Evolutionary conservation across 2,797 vertebrate species (phyloP), one percentile per base, ranked within the genome.

Genomic region (Poecilia wingei): DNA sequence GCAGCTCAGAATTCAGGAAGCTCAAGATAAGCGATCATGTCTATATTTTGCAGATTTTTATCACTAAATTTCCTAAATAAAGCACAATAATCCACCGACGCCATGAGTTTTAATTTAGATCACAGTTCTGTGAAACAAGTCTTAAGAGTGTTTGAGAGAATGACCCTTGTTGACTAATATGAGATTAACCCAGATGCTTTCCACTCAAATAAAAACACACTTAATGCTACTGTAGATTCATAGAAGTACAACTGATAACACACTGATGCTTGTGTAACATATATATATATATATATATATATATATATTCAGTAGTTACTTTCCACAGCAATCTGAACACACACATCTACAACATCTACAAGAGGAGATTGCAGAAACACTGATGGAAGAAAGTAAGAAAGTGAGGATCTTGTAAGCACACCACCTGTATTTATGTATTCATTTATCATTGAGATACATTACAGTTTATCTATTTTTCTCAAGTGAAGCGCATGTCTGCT

Each of bases 141-240:
- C 87, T 88, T 88, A 82, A 86, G 84, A 47, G 81, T 86, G 90
- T 89, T 92, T 85, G 85, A 90, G 88, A 90, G 92, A 94, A 94
- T 82, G 86, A 93, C 91, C 88, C 90, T 79, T 91, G 88, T 83
- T 87, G 79, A 90, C 92, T 95, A 95, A 95, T 94, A 94, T 94
- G 88, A 94, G 93, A 95, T 95, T 94, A 95, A 94, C 93, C 94
- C 87, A 94, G 89, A 96, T 92, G 90, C 88, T 92, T 87, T 92
- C 76, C 36, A 18, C 81, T 78, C 77, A 84, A 92, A 93, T 89
- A 92, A 92, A 94, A 91, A 87, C 77, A 79, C 39, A 88, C 87
- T 81, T 79, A 79, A 81, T 74, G 81, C 80, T 73, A 59, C 41
- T 46, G 72, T 55, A 78, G 79, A 86, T 57, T 39, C 45, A 81